These are phyloP conservation scores for Pachycephus smyrnensis DNA, from an alignment of 2,888 invertebrate species.

Conservation along the genomic window DNA sequence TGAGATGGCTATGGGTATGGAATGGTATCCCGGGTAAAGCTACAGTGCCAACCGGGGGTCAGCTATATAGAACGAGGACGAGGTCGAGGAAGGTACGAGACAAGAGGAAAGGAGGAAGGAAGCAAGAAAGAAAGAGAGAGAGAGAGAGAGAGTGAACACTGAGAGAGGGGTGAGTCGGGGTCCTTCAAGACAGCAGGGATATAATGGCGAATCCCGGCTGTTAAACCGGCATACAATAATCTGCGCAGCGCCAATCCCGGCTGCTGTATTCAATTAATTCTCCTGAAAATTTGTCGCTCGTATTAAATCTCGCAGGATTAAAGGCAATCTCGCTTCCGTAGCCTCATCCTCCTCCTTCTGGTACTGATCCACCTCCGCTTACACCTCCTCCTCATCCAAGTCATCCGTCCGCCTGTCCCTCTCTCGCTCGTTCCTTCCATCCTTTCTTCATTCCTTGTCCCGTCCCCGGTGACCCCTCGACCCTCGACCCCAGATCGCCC, in stretches of 20 bases:
- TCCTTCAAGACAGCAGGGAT: conserved; percentile 52
- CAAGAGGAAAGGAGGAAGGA: conserved; percentile 29
- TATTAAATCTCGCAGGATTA: conserved; percentile 59
- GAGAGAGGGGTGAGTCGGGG: conserved; percentile 34
- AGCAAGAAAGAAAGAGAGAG: conserved; percentile 28
- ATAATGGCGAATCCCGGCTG: conserved; percentile 59
- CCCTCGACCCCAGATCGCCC: neutral
- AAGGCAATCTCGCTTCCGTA: conserved; percentile 22
- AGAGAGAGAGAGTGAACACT: conserved; percentile 20
- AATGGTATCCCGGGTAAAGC: neutral
- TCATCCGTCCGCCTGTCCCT: conserved; percentile 6
- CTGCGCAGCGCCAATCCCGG: conserved; percentile 60
- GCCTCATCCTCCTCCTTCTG: conserved; percentile 1
- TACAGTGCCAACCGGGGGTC: neutral
- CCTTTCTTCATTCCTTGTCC: neutral
- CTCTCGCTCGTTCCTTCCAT: conserved; percentile 2
- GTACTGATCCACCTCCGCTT: neutral
- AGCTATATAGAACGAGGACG: conserved; percentile 17
- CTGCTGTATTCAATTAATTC: conserved; percentile 64
- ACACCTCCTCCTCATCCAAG: neutral
- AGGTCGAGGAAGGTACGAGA: conserved; percentile 23
- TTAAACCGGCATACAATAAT: conserved; percentile 66
- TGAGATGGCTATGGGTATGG: conserved; percentile 21
- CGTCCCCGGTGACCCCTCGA: neutral
- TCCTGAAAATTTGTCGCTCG: conserved; percentile 65